Conservation (phyloP, 2,113 vertebrate genomes). For the Sylvicapra grimmia region DNA sequence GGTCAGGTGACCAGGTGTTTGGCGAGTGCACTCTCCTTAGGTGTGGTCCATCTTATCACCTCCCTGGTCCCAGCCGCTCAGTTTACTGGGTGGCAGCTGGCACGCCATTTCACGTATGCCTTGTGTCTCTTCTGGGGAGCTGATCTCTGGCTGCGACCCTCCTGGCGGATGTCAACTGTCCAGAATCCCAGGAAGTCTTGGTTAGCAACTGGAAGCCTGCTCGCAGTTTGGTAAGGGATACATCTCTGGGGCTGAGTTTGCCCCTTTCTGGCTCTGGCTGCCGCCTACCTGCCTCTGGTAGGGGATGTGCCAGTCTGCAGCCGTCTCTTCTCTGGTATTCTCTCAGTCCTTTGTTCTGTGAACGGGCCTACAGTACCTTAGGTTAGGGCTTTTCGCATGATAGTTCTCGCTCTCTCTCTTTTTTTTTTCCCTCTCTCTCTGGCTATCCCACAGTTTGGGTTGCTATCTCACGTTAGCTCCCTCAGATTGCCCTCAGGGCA, state of each 20-base stretch:
- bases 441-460: neutral
- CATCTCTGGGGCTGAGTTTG: neutral
- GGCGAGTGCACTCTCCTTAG: neutral
- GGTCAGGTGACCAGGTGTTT: neutral
- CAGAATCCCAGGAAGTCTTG: neutral
- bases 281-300: neutral
- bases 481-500: neutral
- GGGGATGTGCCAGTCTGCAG: neutral
- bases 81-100: neutral
- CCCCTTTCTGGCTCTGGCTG: neutral
- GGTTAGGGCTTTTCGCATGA: rapidly evolving
- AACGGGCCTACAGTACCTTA: neutral
- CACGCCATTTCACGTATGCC: neutral
- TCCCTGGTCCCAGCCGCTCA: rapidly evolving
- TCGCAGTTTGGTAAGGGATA: neutral
- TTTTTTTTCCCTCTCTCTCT: neutral
- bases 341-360: neutral
- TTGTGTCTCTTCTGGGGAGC: neutral
- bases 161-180: neutral
- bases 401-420: neutral
- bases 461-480: neutral
- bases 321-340: neutral
- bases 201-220: neutral
- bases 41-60: neutral
- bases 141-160: neutral